phyloP scores from a whole-genome alignment of 2,797 vertebrate genomes.

The Pipistrellus pygmaeus region DNA sequence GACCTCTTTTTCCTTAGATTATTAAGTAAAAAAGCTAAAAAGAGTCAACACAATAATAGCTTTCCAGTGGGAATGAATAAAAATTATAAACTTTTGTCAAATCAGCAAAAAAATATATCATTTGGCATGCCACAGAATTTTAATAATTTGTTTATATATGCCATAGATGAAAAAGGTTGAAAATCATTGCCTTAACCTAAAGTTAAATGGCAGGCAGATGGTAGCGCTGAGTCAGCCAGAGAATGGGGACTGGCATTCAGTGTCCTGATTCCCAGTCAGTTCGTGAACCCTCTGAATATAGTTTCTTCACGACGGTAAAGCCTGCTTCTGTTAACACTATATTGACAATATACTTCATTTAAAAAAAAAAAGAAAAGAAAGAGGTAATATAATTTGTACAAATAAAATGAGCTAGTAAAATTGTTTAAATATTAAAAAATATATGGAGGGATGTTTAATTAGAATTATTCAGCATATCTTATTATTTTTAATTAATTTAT shows the following conservation, averaged over 20 bases:
- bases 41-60: no score
- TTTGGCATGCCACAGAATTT: neutral
- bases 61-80: neutral
- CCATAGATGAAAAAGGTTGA: neutral
- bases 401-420: neutral
- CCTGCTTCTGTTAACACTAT: neutral
- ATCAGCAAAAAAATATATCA: no score
- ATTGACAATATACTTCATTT: neutral
- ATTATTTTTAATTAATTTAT: no score
- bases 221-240: neutral
- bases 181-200: neutral
- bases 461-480: neutral
- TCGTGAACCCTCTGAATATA: neutral
- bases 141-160: no score
- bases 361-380: neutral
- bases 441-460: neutral
- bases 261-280: neutral
- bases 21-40: no score
- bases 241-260: neutral
- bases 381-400: neutral
- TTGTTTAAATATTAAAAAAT: neutral
- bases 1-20: no score
- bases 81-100: neutral
- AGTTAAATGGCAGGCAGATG: neutral
- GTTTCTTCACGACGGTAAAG: neutral